These are phyloP conservation scores for Camponotus pennsylvanicus DNA, from an alignment of 1,140 invertebrate genomes.

Conservation along the genomic window DNA sequence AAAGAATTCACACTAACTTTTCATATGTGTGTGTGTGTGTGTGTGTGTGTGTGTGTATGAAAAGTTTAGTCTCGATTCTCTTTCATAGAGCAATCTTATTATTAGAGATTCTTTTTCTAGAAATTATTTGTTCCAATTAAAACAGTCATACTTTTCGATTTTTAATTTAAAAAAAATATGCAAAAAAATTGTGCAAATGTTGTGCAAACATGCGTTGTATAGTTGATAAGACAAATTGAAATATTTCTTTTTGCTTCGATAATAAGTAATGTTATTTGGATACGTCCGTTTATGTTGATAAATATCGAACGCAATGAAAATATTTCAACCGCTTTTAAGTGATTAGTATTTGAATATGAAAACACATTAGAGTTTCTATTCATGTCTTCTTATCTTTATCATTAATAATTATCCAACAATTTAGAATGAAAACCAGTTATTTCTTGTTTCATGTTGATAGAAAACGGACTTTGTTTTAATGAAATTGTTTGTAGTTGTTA, in stretches of 20 bases:
- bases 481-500: not conserved
- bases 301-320: not conserved
- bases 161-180: not conserved
- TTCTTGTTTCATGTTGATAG: not conserved
- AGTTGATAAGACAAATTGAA: not conserved
- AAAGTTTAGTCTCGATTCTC: too few relatives aligned
- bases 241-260: not conserved
- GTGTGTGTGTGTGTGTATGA: too few relatives aligned
- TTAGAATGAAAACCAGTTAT: not conserved
- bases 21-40: too few relatives aligned
- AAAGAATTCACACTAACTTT: too few relatives aligned
- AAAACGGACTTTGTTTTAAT: not conserved
- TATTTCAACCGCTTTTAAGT: not conserved
- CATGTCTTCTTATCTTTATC: not conserved
- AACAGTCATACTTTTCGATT: not conserved
- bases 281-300: not conserved
- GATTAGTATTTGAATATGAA: not conserved
- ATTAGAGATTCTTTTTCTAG: too few relatives aligned
- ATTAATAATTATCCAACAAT: not conserved
- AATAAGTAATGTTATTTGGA: not conserved
- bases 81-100: too few relatives aligned
- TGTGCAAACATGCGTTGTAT: not conserved
- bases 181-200: not conserved
- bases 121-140: not conserved
- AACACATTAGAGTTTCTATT: not conserved